Conservation (phyloP, 2,888 invertebrate species). For the Spodoptera picta region DNA sequence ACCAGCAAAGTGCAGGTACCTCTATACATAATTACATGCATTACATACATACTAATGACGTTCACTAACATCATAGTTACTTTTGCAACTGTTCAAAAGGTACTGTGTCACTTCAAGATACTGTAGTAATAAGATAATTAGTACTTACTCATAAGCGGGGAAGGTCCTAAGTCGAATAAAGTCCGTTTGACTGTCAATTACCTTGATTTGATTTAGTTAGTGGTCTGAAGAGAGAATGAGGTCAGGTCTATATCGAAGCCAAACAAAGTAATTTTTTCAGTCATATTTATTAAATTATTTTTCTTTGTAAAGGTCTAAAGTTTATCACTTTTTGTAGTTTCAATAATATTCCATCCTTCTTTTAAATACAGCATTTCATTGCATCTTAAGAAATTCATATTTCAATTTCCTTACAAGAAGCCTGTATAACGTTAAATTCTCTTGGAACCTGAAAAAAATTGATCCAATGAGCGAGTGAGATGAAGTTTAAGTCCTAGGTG, state of each 20-base stretch:
- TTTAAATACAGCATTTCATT: constrained; percentile 2
- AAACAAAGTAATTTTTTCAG: no score
- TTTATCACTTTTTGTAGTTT: not conserved
- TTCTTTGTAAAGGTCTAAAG: not conserved
- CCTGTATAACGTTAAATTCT: constrained; percentile 36
- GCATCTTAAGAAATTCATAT: constrained; percentile 24
- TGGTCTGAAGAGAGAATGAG: no score
- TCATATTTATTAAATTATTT: no score
- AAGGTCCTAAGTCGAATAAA: no score
- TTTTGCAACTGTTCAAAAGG: no score
- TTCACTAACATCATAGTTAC: no score
- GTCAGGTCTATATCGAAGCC: no score
- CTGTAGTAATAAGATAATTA: no score
- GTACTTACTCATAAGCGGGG: no score
- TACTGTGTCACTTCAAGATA: no score
- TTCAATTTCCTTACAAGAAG: constrained; percentile 20
- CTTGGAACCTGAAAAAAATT: constrained; percentile 40
- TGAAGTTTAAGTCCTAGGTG: constrained; percentile 1
- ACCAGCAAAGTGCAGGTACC: not conserved
- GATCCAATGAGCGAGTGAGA: constrained; percentile 27
- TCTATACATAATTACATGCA: constrained; percentile 14
- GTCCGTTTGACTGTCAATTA: no score
- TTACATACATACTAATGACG: constrained; percentile 4
- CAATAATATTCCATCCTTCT: not conserved
- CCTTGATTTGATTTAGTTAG: no score